Conservation (phyloP, 2,113 vertebrate species). For the Alosa alosa region DNA sequence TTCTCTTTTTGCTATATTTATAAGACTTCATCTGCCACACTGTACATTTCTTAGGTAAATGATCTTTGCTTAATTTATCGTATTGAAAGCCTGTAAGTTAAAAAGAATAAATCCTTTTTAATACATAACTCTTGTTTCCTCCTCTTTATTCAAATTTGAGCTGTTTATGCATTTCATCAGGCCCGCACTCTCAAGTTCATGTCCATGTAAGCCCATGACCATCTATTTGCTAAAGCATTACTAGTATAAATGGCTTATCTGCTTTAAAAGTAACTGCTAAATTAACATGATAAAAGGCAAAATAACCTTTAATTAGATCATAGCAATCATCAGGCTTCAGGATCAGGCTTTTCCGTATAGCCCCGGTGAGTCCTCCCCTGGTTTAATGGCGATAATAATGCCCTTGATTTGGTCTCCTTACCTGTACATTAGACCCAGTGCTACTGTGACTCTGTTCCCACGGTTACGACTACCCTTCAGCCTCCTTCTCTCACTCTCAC, state of each 20-base stretch:
- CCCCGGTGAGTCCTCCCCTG: background rate
- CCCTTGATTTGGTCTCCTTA: background rate
- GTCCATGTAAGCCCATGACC: background rate
- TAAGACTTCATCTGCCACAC: slow-evolving; percentile 67
- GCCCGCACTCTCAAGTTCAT: background rate
- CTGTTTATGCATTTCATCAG: slow-evolving; percentile 16
- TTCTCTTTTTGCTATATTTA: slow-evolving; percentile 59
- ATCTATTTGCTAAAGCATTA: background rate
- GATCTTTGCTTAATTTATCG: slow-evolving; percentile 83
- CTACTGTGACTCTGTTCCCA: background rate
- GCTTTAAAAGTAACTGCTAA: slow-evolving; percentile 18
- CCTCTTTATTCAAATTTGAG: slow-evolving; percentile 68
- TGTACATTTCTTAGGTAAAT: slow-evolving; percentile 77
- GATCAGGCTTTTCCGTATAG: background rate
- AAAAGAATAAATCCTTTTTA: slow-evolving; percentile 82
- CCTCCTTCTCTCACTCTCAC: slow-evolving; percentile 13
- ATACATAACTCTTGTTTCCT: slow-evolving; percentile 79
- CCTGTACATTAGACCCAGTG: slow-evolving; percentile 46
- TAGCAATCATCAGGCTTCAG: background rate
- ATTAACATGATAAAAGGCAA: slow-evolving; percentile 33
- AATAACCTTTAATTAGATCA: background rate
- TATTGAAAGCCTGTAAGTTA: slow-evolving; percentile 81
- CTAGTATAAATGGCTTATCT: background rate
- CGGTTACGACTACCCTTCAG: background rate
- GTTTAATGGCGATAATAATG: background rate